A percentile compares a stretch with the other conserved stretches of the same genome.
Conservation (phyloP, 2,113 vertebrate species). For the Panthera tigris region DNA sequence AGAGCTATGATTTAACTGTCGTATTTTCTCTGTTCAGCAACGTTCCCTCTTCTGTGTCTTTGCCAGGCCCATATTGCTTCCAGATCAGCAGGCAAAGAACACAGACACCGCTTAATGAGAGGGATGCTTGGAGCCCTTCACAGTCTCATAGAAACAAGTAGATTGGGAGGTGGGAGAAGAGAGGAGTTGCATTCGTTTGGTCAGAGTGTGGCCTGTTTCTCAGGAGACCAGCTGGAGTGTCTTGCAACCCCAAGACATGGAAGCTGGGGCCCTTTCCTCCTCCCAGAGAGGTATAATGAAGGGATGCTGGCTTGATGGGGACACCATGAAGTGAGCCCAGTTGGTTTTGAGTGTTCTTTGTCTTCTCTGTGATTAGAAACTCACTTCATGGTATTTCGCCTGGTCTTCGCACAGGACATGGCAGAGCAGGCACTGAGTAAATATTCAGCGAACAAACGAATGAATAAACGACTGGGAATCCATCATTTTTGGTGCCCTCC, state of each 20-base stretch:
- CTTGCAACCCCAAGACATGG: fast-evolving
- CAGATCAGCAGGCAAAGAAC: background rate
- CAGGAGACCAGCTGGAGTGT: background rate
- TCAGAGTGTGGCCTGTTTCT: background rate
- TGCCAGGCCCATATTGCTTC: background rate
- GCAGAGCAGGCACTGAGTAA: background rate
- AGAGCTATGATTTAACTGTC: background rate
- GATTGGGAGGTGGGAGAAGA: background rate
- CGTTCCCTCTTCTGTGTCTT: background rate
- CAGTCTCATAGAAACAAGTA: background rate
- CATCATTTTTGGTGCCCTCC: background rate
- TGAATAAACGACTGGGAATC: background rate
- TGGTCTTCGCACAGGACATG: background rate
- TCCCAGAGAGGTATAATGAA: background rate
- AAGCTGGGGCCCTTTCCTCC: background rate
- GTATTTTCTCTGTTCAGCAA: background rate
- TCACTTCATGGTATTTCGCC: background rate
- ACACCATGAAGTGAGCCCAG: background rate
- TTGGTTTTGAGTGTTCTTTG: background rate
- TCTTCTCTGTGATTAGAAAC: conserved; percentile 4
- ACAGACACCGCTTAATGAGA: background rate
- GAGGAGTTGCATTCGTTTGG: background rate
- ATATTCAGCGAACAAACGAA: background rate
- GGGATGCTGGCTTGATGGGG: background rate
- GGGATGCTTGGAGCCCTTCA: background rate